A percentile compares a stretch with the other conserved stretches of the same genome.
Conservation (phyloP, 1,140 invertebrate genomes). For the Trachymyrmex cornetzi region DNA sequence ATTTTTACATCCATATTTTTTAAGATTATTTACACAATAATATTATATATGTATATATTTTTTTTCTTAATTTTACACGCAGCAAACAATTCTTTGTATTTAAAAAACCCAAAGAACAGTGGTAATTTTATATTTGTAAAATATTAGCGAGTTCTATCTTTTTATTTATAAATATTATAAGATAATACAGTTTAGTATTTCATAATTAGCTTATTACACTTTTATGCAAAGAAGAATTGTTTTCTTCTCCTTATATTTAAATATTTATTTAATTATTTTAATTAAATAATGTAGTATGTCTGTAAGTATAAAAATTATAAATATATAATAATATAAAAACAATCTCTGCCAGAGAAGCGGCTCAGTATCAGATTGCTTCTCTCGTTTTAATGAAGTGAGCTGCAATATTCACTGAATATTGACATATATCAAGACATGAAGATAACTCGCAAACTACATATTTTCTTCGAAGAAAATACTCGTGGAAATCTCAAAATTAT, state of each 20-base stretch:
- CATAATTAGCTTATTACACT: not conserved
- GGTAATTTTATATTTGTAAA: slow-evolving; percentile 6
- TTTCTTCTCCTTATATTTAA: not conserved
- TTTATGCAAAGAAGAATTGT: not conserved
- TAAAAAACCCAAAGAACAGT: not conserved
- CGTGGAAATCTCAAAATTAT: too few relatives aligned
- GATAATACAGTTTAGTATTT: not conserved
- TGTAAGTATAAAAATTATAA: too few relatives aligned
- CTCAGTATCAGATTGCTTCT: too few relatives aligned
- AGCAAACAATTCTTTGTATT: not conserved
- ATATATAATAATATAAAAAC: too few relatives aligned
- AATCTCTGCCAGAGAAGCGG: too few relatives aligned
- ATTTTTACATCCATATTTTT: not conserved
- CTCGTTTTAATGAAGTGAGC: too few relatives aligned
- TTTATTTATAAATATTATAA: not conserved
- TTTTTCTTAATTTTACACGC: not conserved
- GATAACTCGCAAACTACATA: too few relatives aligned
- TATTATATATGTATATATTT: not conserved
- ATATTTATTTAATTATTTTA: too few relatives aligned
- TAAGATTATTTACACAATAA: not conserved
- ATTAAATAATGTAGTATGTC: too few relatives aligned
- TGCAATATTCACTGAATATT: too few relatives aligned
- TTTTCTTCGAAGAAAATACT: too few relatives aligned
- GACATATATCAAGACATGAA: too few relatives aligned
- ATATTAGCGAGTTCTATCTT: not conserved